Conservation (phyloP, 2,113 vertebrate species). For the Mirza zaza region DNA sequence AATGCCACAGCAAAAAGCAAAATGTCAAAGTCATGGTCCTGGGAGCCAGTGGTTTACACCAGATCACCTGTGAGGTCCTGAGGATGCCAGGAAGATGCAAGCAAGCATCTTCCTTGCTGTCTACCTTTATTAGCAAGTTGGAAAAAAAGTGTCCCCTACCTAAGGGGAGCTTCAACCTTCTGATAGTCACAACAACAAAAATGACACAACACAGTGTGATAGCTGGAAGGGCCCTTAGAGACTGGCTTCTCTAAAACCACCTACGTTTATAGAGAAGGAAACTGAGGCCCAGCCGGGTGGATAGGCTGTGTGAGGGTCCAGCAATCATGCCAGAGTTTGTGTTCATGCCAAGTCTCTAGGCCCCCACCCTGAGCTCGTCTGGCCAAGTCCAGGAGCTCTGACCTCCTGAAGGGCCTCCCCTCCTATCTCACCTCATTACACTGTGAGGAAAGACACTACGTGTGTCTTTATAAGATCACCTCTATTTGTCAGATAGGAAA, state of each 20-base stretch:
- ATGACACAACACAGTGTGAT: rapidly evolving
- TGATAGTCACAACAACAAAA: not conserved
- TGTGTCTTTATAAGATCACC: not conserved
- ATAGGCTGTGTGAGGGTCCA: too few species aligned
- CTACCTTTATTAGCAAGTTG: too few species aligned
- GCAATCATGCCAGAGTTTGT: rapidly evolving
- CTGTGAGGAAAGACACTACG: not conserved
- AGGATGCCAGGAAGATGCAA: not conserved
- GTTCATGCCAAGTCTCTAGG: too few species aligned
- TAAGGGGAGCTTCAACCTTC: too few species aligned
- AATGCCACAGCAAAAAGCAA: too few species aligned
- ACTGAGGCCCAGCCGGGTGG: not conserved
- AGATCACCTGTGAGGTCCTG: rapidly evolving
- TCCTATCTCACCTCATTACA: not conserved
- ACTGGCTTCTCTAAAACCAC: too few species aligned
- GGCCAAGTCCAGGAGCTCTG: not conserved
- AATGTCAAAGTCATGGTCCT: not conserved
- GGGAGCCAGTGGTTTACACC: rapidly evolving
- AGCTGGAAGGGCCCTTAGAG: not conserved
- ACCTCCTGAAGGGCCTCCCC: not conserved
- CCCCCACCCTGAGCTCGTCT: rapidly evolving
- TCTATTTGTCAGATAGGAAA: not conserved
- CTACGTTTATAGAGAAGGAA: not conserved
- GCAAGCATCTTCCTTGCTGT: not conserved
- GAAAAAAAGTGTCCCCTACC: not conserved